Conservation (phyloP, 2,113 vertebrate genomes). For the Halichoeres trimaculatus region DNA sequence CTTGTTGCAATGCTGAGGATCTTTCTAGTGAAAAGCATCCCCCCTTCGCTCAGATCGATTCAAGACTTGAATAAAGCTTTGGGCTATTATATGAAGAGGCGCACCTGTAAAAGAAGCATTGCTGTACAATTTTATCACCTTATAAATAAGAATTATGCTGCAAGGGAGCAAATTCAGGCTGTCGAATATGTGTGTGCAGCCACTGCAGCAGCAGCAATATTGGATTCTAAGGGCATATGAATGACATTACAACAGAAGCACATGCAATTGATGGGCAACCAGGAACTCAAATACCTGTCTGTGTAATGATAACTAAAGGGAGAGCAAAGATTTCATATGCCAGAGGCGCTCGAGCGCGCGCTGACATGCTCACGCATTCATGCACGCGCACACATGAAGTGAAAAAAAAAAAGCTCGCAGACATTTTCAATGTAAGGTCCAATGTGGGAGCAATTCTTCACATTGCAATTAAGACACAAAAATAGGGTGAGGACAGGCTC, state of each 20-base stretch:
- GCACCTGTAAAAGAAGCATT: constrained; percentile 27
- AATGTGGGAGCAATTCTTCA: constrained; percentile 10
- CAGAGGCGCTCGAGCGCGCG: not conserved
- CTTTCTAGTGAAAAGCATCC: constrained; percentile 22
- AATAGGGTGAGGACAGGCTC: constrained; percentile 4
- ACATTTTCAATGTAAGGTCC: constrained; percentile 10
- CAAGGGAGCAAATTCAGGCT: constrained; percentile 25
- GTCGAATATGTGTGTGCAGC: constrained; percentile 41
- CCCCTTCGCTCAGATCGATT: constrained; percentile 32
- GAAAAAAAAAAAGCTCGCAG: not conserved
- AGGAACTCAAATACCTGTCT: constrained; percentile 29
- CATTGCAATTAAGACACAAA: constrained; percentile 5
- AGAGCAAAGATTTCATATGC: constrained; percentile 27
- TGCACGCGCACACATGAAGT: constrained; percentile 21
- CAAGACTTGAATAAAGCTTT: constrained; percentile 29
- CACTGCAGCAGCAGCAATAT: constrained; percentile 26
- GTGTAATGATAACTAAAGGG: constrained; percentile 37
- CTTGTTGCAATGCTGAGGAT: constrained; percentile 52
- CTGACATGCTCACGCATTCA: constrained; percentile 3
- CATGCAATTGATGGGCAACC: constrained; percentile 20
- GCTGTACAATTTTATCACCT: constrained; percentile 9
- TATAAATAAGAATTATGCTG: constrained; percentile 10
- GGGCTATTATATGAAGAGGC: constrained; percentile 17
- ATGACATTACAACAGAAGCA: constrained; percentile 43
- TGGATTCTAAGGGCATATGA: constrained; percentile 42